A percentile compares a stretch with the other conserved stretches of the same genome.
phyloP scores from a whole-genome alignment of 35 echinoderm and acorn worm genomes.

The Eucidaris tribuloides region DNA sequence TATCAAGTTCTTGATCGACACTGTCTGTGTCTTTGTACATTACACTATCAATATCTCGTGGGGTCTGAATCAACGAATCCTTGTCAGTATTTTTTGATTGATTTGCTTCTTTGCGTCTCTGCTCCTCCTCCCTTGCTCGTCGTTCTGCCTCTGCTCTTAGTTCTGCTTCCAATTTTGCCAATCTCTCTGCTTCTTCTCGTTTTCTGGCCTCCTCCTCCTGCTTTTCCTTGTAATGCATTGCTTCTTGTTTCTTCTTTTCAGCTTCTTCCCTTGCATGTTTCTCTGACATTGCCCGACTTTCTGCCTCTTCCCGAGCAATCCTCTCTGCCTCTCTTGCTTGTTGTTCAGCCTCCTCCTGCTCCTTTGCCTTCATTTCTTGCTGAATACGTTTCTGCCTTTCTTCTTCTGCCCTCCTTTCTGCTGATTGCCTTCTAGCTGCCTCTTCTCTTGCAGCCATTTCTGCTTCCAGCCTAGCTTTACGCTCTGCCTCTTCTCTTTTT shows the following conservation, averaged over 20 bases:
- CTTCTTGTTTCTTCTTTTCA: constrained; percentile 36
- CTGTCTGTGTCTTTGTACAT: constrained; percentile 4
- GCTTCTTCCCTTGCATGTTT: constrained; percentile 50
- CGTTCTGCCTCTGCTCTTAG: background rate
- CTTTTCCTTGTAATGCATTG: constrained; percentile 10
- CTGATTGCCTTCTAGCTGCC: constrained; percentile 21
- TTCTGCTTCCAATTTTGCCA: constrained; percentile 7
- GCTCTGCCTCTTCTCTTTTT: constrained; percentile 18
- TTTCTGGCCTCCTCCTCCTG: constrained; percentile 8
- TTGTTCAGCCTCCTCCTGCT: constrained; percentile 10
- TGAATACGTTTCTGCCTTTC: background rate
- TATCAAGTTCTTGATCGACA: background rate
- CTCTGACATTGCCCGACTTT: constrained; percentile 1
- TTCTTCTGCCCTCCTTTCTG: constrained; percentile 4
- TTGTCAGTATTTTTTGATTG: background rate
- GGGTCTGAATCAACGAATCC: background rate
- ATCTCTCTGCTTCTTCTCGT: constrained; percentile 20
- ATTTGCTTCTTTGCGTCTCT: background rate
- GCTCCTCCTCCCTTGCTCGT: background rate
- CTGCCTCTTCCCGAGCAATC: constrained; percentile 11
- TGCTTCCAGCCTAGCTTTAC: constrained; percentile 18
- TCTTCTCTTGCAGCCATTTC: constrained; percentile 40
- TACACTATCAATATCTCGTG: background rate
- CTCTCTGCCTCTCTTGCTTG: constrained; percentile 11
- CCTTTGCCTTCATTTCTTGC: constrained; percentile 6